A percentile compares a stretch with the other conserved stretches of the same genome.
Conservation (phyloP, 2,888 invertebrate species). For the Yponomeuta cagnagella region DNA sequence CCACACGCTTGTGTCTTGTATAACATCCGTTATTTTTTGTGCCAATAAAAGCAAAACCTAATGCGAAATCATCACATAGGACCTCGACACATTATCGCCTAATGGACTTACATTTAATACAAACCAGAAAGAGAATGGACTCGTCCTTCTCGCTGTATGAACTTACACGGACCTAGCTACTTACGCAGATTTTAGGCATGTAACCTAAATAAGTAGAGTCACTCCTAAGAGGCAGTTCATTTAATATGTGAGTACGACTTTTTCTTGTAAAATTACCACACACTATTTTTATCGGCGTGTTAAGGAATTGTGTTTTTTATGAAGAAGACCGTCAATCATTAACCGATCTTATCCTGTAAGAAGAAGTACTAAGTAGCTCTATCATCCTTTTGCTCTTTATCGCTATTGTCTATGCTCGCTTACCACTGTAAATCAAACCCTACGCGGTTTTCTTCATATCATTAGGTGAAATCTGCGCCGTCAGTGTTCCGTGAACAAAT, state of each 20-base stretch:
- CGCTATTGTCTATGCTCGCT: no score
- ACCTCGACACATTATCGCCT: neutral
- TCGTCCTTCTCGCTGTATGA: neutral
- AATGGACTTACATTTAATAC: neutral
- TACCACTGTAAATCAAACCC: neutral
- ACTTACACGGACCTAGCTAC: neutral
- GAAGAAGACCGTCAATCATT: no score
- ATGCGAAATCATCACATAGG: neutral
- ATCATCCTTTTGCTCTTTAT: no score
- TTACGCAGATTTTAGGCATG: neutral
- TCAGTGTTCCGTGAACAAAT: neutral
- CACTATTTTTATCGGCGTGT: no score
- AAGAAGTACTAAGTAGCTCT: no score
- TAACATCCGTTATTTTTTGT: neutral
- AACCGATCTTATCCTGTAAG: no score
- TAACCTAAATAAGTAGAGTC: neutral
- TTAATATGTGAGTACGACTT: no score
- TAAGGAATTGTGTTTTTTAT: no score
- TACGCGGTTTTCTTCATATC: neutral
- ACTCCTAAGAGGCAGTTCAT: no score
- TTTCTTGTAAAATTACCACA: no score
- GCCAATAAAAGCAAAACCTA: neutral
- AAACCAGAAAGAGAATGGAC: neutral
- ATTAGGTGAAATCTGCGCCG: neutral
- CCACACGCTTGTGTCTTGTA: neutral